phyloP scores from a whole-genome alignment of 2,888 invertebrate genomes.

The Apamea sordens region DNA sequence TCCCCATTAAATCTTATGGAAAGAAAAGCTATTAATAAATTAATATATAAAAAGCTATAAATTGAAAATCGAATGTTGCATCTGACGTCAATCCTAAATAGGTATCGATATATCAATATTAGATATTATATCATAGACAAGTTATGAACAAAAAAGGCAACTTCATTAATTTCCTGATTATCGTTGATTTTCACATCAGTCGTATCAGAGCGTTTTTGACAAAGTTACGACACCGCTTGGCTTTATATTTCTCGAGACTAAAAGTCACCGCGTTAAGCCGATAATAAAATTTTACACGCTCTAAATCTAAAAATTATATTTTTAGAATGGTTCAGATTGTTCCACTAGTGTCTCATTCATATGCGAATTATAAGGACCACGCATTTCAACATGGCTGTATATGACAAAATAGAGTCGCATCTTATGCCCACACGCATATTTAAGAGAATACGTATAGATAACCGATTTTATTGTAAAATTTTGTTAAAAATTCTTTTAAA shows the following conservation, averaged over 20 bases:
- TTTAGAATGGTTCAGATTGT: constrained; percentile 35
- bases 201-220: constrained; percentile 9
- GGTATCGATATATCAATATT: constrained; percentile 43
- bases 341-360: constrained; percentile 55
- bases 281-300: constrained; percentile 48
- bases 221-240: constrained; percentile 34
- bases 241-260: constrained; percentile 28
- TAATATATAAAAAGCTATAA: not conserved
- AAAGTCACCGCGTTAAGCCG: constrained; percentile 40
- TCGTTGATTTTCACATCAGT: constrained; percentile 35
- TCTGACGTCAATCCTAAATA: constrained; percentile 34
- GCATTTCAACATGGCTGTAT: constrained; percentile 70
- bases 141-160: constrained; percentile 24
- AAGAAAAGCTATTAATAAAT: constrained; percentile 20
- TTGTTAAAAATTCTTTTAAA: constrained; percentile 75
- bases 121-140: constrained; percentile 23
- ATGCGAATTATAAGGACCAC: constrained; percentile 64
- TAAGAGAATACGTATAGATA: constrained; percentile 66
- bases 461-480: constrained; percentile 75
- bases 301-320: constrained; percentile 39
- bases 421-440: constrained; percentile 55
- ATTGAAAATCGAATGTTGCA: constrained; percentile 17
- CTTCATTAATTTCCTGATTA: constrained; percentile 26
- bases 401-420: constrained; percentile 63
- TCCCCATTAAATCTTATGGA: not conserved